Base-by-base conservation (phyloP, 2,113 vertebrate genomes). In the Chaetodon auriga region DNA sequence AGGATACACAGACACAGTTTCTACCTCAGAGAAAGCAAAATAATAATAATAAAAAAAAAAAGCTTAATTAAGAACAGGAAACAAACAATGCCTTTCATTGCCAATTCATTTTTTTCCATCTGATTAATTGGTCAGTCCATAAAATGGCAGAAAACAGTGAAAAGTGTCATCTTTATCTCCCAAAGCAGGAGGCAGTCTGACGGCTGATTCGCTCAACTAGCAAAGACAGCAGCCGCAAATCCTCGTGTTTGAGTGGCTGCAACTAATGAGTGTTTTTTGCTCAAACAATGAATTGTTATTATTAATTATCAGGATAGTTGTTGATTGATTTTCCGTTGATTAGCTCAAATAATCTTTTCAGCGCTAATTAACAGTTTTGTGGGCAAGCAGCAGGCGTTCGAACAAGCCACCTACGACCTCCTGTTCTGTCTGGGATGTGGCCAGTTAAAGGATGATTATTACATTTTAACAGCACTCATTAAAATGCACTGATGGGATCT, bases 1-100 rank as follows among this genome's bases (percentile, higher is more conserved):
- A 70, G 60, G 46, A 72, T n/a, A 16, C 4, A 35, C 23, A 69
- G 35, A 43, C 14, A 60, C 60, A 55, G 19, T 65, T 68, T 68
- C 35, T 36, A 68, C 66, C 7, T 68, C 14, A 7, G 23, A 14
- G 13, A 36, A 62, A 19, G 25, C 3, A 41, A 41, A 30, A 30
- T 3, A 30, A 30, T 41, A 5, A 2, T 7, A 4, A 41, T 1
- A 69, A 75, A 62, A 61, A 68, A 35, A 53, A 9, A 19, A 61
- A 6, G 49, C 7, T 18, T 14, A 45, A 30, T n/a, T 36, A 36
- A 68, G n/a, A 23, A 4, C 1, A 35, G 6, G 21, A 18, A 51
- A 55, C 15, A 5, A 53, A 30, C 1, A 41, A 6, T 41, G 6
- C 45, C 25, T 82, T 53, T 19, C 10, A 45, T 49, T 43, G 65